Evolutionary conservation across 2,888 invertebrate species (phyloP).

Genomic region (Spodoptera picta): DNA sequence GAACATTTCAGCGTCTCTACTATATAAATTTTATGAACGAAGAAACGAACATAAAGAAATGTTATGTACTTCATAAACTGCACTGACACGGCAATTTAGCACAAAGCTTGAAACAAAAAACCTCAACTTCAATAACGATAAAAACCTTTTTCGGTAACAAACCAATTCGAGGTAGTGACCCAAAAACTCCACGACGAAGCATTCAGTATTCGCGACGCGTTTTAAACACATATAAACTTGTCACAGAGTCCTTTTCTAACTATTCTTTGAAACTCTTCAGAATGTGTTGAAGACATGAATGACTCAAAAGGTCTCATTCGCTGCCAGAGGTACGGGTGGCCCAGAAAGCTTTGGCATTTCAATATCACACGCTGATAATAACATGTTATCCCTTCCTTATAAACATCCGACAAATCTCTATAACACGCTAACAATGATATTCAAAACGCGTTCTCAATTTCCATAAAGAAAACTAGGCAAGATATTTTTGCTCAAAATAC

Average conservation of each 20-base stretch:
- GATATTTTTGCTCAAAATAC: conserved; percentile 32
- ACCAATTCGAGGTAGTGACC: conserved; percentile 38
- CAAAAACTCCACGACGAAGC: conserved; percentile 21
- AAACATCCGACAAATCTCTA: conserved; percentile 28
- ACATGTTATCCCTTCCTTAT: conserved; percentile 15
- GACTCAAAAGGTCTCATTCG: conserved; percentile 32
- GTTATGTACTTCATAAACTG: conserved; percentile 46
- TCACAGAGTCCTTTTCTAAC: conserved; percentile 46
- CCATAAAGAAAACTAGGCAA: conserved; percentile 26
- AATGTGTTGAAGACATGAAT: conserved; percentile 27
- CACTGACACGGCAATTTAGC: conserved; percentile 38
- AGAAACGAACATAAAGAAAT: conserved; percentile 30
- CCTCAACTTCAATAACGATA: conserved; percentile 37
- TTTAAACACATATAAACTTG: conserved; percentile 48
- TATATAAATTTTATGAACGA: conserved; percentile 34
- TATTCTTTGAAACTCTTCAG: conserved; percentile 33
- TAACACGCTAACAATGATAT: conserved; percentile 20
- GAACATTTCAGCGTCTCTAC: conserved; percentile 4
- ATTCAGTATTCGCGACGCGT: conserved; percentile 36
- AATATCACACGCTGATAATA: conserved; percentile 29
- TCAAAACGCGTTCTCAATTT: conserved; percentile 33
- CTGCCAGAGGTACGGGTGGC: conserved; percentile 2
- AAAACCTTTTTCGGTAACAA: conserved; percentile 33
- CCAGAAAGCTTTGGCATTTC: conserved; percentile 16
- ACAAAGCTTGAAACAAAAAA: conserved; percentile 27